A percentile compares a stretch with the other conserved stretches of the same genome.
These are phyloP conservation scores for Nesoenas mayeri DNA, from an alignment of 2,113 vertebrate genomes.

Conservation along the genomic window DNA sequence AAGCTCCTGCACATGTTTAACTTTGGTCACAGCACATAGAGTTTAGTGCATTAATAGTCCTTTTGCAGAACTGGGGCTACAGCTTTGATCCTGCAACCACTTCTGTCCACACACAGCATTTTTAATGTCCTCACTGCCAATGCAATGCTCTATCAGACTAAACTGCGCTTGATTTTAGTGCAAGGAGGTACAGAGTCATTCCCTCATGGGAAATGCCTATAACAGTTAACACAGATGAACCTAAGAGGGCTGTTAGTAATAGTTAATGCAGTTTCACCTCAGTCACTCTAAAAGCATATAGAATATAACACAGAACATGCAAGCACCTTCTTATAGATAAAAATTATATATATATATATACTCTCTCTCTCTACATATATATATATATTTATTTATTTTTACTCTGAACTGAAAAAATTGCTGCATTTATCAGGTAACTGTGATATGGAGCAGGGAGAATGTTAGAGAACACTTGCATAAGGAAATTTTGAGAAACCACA, in stretches of 20 bases:
- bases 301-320: neutral
- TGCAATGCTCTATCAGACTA: accelerated
- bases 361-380: neutral
- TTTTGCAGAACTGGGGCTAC: neutral
- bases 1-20: neutral
- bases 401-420: neutral
- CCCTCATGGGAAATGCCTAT: neutral
- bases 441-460: neutral
- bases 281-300: neutral
- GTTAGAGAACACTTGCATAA: neutral
- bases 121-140: neutral
- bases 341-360: too few relatives aligned
- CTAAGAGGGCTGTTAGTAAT: neutral
- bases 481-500: neutral
- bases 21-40: neutral
- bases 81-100: neutral
- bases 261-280: neutral
- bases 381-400: neutral
- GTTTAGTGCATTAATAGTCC: neutral
- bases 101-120: neutral
- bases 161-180: neutral
- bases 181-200: neutral
- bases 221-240: neutral
- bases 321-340: neutral
- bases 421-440: neutral